Conservation (phyloP, 2,113 vertebrate species). For the Dicentrarchus labrax region DNA sequence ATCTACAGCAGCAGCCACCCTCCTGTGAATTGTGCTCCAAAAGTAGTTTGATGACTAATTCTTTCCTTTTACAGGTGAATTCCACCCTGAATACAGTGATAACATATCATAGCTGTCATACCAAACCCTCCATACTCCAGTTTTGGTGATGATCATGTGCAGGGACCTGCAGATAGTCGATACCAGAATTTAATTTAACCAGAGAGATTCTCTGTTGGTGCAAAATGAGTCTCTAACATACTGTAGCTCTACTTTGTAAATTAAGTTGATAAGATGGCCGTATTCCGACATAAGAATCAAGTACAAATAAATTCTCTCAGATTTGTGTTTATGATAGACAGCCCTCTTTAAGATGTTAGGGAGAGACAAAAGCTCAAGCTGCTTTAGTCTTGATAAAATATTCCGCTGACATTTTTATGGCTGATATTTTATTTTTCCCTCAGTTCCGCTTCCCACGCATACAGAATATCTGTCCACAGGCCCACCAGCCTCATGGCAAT, state of each 20-base stretch:
- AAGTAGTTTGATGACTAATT: conserved; percentile 48
- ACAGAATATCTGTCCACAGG: conserved; percentile 31
- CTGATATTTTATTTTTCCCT: conserved; percentile 28
- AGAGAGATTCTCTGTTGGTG: not conserved
- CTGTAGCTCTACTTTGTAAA: conserved; percentile 15
- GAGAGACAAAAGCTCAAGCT: conserved; percentile 10
- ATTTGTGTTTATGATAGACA: not conserved
- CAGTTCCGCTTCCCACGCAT: conserved; percentile 45
- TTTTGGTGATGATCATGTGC: not conserved
- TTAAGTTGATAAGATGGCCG: conserved; percentile 9
- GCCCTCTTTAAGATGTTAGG: not conserved
- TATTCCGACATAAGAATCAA: conserved; percentile 3
- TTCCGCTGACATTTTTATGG: conserved; percentile 51
- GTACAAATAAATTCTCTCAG: not conserved
- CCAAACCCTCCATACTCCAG: not conserved
- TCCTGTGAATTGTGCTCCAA: conserved; percentile 7
- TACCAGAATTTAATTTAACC: not conserved
- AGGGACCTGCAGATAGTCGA: not conserved
- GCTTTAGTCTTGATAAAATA: conserved; percentile 5
- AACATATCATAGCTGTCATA: not conserved
- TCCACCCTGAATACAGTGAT: not conserved
- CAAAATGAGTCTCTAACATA: not conserved
- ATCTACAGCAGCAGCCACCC: not conserved
- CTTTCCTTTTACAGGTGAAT: conserved; percentile 20
- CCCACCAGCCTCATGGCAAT: conserved; percentile 42